Base-by-base conservation (phyloP, 2,797 vertebrate species). In the Columba guinea region DNA sequence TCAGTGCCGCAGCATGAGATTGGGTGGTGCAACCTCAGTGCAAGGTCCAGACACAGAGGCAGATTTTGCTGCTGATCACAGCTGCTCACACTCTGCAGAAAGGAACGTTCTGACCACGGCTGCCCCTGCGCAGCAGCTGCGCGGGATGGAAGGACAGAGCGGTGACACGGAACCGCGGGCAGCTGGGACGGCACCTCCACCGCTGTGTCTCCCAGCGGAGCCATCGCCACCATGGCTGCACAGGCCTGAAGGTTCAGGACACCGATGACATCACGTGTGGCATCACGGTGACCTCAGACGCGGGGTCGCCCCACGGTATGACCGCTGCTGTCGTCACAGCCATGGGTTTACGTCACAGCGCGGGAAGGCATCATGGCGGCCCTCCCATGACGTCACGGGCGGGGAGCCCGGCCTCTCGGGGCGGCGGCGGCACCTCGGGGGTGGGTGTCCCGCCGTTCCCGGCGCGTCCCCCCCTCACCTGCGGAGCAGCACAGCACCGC, bases 401-500 rank as follows among this genome's bases (percentile, higher is more conserved):
- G 12, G 59, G 73, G n/a, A 30, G 14, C 32, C 20, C 32, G 35
- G 55, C 67, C 44, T 68, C 15, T 3, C 11, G 24, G 22, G 39
- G 9, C 44, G 18, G 52, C 52, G 22, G 51, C 7, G 7, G 68
- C 55, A 30, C 16, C 37, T 35, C 20, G 18, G 41, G 18, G 28
- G 48, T 5, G n/a, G 32, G 10, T 4, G 23, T 11, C 88, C 59
- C 68, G 53, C 53, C 77, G 58, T 7, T 81, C 62, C 55, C 62
- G 70, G 53, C 59, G 41, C 68, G 35, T 16, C n/a, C 53, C 32
- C 32, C 82, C 75, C 97, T 86, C 99, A 99, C 99, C 99, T 99
- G 98, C 94, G 58, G 99, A 99, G 95, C 99, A 98, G 97, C 99
- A 99, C 53, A 99, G 98, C 97, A 99, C 87, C 90, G 98, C 97